A percentile compares a stretch with the other conserved stretches of the same genome.
phyloP scores from a whole-genome alignment of 2,888 invertebrate species.

The Atethmia centrago region DNA sequence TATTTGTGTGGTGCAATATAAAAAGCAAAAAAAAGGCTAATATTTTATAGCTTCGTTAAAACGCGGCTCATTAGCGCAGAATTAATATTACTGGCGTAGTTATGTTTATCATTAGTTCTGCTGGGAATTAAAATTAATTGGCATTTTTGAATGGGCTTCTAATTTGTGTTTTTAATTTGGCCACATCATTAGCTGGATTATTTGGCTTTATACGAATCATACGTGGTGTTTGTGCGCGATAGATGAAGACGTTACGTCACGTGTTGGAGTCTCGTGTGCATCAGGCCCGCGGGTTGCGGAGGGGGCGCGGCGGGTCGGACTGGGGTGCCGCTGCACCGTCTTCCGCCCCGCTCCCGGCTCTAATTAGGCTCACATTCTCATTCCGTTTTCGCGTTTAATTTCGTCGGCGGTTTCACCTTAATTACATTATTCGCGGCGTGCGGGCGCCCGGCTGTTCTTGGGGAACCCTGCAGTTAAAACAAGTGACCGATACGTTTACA shows the following conservation, averaged over 20 bases:
- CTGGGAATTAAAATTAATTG: conserved; percentile 67
- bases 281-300: conserved; percentile 30
- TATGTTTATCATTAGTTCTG: conserved; percentile 62
- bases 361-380: conserved; percentile 92
- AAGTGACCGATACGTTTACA: conserved; percentile 76
- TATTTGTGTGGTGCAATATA: conserved; percentile 68
- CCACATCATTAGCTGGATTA: conserved; percentile 46
- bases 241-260: conserved; percentile 43
- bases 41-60: conserved; percentile 69
- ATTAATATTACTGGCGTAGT: conserved; percentile 63
- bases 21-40: conserved; percentile 66
- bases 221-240: conserved; percentile 11
- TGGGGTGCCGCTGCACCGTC: conserved; percentile 73
- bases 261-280: conserved; percentile 42
- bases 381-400: conserved; percentile 91
- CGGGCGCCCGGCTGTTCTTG: conserved; percentile 73
- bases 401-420: conserved; percentile 90
- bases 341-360: conserved; percentile 82
- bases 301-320: conserved; percentile 46
- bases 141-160: conserved; percentile 56
- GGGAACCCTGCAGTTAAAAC: conserved; percentile 73
- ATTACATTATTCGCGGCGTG: conserved; percentile 90
- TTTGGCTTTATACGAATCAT: conserved; percentile 11
- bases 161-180: conserved; percentile 52
- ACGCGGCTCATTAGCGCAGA: conserved; percentile 66